These are phyloP conservation scores for Microcebus ravelobensis DNA, from an alignment of 2,113 vertebrate species.

Conservation along the genomic window DNA sequence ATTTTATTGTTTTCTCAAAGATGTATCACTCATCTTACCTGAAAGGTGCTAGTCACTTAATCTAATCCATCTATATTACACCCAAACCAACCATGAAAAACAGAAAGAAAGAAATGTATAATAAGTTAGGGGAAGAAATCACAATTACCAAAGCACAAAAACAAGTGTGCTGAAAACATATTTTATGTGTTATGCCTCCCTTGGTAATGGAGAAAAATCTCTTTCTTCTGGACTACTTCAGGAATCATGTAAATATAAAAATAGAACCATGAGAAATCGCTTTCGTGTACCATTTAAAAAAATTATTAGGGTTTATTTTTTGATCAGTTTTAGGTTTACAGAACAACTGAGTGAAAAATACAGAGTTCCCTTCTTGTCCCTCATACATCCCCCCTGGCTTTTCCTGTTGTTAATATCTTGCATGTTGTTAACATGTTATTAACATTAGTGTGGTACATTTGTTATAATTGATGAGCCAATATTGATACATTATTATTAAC, in stretches of 20 bases:
- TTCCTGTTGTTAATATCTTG: not conserved
- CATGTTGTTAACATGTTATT: too few species aligned
- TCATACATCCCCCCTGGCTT: not conserved
- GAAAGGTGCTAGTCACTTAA: not conserved
- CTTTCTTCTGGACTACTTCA: not conserved
- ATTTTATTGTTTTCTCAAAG: not conserved
- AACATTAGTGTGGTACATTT: not conserved
- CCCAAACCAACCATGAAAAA: not conserved
- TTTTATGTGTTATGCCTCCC: not conserved
- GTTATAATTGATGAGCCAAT: not conserved
- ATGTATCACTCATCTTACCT: not conserved
- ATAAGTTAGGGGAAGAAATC: constrained; percentile 8
- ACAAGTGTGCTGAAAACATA: not conserved
- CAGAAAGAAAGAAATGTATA: not conserved
- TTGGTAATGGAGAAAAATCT: not conserved
- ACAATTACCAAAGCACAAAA: not conserved
- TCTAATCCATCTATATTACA: not conserved
- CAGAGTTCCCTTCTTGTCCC: not conserved
- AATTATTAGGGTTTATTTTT: not conserved
- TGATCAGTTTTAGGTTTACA: not conserved
- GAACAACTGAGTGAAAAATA: not conserved
- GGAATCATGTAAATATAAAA: not conserved
- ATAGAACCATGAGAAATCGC: not conserved
- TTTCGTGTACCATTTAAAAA: not conserved
- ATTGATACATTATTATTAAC: not conserved